A percentile compares a stretch with the other conserved stretches of the same genome.
phyloP scores from a whole-genome alignment of 2,888 invertebrate species.

The Lymantria dispar region DNA sequence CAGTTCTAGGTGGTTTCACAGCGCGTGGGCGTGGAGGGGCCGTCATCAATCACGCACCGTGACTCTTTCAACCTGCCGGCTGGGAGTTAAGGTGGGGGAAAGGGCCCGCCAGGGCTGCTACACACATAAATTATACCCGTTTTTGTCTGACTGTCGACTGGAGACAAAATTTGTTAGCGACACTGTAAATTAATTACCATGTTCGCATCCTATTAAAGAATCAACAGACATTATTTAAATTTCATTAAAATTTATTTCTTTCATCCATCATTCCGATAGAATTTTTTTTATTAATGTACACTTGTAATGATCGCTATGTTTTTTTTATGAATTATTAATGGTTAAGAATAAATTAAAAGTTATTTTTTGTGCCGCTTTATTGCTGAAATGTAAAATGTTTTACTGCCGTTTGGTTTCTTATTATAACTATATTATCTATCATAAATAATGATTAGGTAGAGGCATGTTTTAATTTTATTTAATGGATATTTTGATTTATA shows the following conservation, averaged over 20 bases:
- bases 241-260: slow-evolving; percentile 33
- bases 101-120: slow-evolving; percentile 51
- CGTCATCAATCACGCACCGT: slow-evolving; percentile 77
- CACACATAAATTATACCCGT: slow-evolving; percentile 71
- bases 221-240: slow-evolving; percentile 37
- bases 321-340: slow-evolving; percentile 18
- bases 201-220: slow-evolving; percentile 41
- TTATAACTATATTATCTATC: not conserved
- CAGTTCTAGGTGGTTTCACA: slow-evolving; percentile 69
- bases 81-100: slow-evolving; percentile 23
- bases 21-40: slow-evolving; percentile 62
- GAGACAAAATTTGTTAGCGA: slow-evolving; percentile 73
- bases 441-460: no score
- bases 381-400: not conserved
- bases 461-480: not conserved
- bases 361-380: slow-evolving; percentile 12
- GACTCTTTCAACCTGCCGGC: slow-evolving; percentile 81
- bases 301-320: slow-evolving; percentile 14
- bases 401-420: not conserved
- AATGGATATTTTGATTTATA: no score
- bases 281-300: slow-evolving; percentile 20
- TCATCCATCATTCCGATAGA: slow-evolving; percentile 28
- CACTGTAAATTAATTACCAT: slow-evolving; percentile 72
- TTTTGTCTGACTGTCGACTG: slow-evolving; percentile 67
- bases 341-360: slow-evolving; percentile 18